Conservation (phyloP, 1,140 invertebrate genomes). For the Drosophila fuyamai region DNA sequence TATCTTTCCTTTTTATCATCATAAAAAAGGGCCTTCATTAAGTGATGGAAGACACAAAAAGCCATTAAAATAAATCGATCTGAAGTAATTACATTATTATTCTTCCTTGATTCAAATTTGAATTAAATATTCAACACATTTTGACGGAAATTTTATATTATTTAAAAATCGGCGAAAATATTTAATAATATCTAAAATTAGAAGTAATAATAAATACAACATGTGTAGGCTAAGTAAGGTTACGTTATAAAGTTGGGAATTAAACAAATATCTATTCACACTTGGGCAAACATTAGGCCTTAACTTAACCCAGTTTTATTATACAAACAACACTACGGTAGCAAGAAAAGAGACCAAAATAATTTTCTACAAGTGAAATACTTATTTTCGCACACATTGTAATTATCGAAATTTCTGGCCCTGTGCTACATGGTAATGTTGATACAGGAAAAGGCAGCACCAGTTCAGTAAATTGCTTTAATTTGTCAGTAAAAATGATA, state of each 20-base stretch:
- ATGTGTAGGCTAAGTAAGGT: no score
- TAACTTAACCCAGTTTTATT: neutral
- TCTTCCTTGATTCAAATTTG: no score
- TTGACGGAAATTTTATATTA: neutral
- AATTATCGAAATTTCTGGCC: slow-evolving; percentile 40
- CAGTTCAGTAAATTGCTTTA: slow-evolving; percentile 64
- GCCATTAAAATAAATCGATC: neutral
- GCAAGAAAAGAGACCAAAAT: no score
- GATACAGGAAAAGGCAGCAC: slow-evolving; percentile 17
- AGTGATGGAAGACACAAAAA: neutral
- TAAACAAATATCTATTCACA: no score
- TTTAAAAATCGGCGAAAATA: no score
- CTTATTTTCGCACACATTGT: slow-evolving; percentile 31
- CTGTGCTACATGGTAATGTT: slow-evolving; percentile 17
- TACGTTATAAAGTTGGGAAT: no score
- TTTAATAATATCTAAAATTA: no score
- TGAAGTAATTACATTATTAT: no score
- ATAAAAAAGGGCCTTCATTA: neutral
- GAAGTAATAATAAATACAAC: no score
- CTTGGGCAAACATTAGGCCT: neutral
- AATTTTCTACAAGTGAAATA: slow-evolving; percentile 5
- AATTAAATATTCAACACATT: no score
- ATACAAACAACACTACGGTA: no score
- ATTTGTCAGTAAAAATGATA: slow-evolving; percentile 57
- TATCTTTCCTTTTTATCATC: neutral